Evolutionary conservation across 1,140 invertebrate genomes (phyloP).

Genomic region (Bicyclus anynana): DNA sequence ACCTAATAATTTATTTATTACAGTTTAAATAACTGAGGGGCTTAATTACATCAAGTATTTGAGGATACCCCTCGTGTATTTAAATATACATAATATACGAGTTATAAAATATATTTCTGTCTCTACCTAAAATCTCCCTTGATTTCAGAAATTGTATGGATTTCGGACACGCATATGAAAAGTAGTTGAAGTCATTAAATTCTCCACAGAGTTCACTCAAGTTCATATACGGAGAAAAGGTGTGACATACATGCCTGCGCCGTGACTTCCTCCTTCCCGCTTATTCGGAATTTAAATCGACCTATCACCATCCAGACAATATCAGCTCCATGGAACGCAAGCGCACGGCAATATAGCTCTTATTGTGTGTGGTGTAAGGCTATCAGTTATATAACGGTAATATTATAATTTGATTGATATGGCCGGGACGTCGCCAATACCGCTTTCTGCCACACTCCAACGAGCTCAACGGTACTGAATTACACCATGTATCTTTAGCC

Average conservation of each 20-base stretch:
- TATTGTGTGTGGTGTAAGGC: conserved; percentile 35
- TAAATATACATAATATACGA: too few relatives aligned
- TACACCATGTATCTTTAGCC: conserved; percentile 64
- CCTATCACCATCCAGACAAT: conserved; percentile 56
- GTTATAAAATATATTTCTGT: too few relatives aligned
- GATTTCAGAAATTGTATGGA: conserved; percentile 16
- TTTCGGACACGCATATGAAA: neutral
- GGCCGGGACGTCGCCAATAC: conserved; percentile 57
- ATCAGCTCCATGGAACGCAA: conserved; percentile 20
- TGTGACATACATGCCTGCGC: conserved; percentile 62
- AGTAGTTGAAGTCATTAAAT: conserved; percentile 28
- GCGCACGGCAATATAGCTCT: conserved; percentile 28
- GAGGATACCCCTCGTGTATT: too few relatives aligned
- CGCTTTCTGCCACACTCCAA: conserved; percentile 68
- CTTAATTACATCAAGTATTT: too few relatives aligned
- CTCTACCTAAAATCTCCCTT: too few relatives aligned
- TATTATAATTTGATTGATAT: conserved; percentile 75
- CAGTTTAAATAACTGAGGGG: too few relatives aligned
- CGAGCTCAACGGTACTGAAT: conserved; percentile 70
- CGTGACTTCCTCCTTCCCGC: conserved; percentile 74
- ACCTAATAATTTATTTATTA: too few relatives aligned
- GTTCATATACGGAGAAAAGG: conserved; percentile 72
- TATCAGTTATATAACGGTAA: conserved; percentile 35
- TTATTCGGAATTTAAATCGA: conserved; percentile 75
- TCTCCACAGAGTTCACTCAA: conserved; percentile 56